Evolutionary conservation across 2,888 invertebrate genomes (phyloP).

Genomic region (Neocrepidodera transversa): DNA sequence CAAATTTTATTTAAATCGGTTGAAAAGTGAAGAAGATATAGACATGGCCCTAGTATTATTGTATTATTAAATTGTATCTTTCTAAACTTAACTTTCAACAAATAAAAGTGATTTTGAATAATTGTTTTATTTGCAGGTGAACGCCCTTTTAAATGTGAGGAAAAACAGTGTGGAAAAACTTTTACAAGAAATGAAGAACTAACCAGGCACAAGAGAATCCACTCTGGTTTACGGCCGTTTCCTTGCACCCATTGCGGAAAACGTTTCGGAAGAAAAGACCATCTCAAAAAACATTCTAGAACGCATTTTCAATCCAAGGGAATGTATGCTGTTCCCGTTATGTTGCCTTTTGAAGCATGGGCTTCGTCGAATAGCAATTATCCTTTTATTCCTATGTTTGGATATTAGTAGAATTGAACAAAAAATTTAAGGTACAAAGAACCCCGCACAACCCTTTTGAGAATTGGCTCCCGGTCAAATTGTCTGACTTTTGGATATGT

Average conservation of each 20-base stretch:
- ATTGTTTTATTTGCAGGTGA: slow-evolving; percentile 70
- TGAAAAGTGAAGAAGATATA: too few species aligned
- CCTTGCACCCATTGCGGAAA: slow-evolving; percentile 89
- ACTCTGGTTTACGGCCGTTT: slow-evolving; percentile 85
- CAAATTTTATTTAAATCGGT: too few species aligned
- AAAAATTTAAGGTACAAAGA: too few species aligned
- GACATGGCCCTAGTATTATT: too few species aligned
- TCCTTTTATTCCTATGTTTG: slow-evolving; percentile 49
- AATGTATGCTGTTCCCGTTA: slow-evolving; percentile 60
- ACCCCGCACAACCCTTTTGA: too few species aligned
- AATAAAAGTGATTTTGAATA: too few species aligned
- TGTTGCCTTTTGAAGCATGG: slow-evolving; percentile 58
- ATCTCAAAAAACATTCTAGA: slow-evolving; percentile 91
- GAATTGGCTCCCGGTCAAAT: too few species aligned
- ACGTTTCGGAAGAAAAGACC: slow-evolving; percentile 92
- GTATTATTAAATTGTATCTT: too few species aligned
- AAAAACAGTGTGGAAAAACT: slow-evolving; percentile 84
- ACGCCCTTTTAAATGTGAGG: slow-evolving; percentile 86
- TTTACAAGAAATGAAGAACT: slow-evolving; percentile 92
- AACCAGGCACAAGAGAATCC: slow-evolving; percentile 89
- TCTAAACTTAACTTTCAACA: too few species aligned
- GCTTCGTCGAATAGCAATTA: slow-evolving; percentile 44
- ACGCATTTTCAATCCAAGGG: slow-evolving; percentile 74
- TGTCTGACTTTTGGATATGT: too few species aligned
- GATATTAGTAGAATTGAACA: too few species aligned